These are phyloP conservation scores for Drosophila triauraria DNA, from an alignment of 1,140 invertebrate species.

Conservation along the genomic window DNA sequence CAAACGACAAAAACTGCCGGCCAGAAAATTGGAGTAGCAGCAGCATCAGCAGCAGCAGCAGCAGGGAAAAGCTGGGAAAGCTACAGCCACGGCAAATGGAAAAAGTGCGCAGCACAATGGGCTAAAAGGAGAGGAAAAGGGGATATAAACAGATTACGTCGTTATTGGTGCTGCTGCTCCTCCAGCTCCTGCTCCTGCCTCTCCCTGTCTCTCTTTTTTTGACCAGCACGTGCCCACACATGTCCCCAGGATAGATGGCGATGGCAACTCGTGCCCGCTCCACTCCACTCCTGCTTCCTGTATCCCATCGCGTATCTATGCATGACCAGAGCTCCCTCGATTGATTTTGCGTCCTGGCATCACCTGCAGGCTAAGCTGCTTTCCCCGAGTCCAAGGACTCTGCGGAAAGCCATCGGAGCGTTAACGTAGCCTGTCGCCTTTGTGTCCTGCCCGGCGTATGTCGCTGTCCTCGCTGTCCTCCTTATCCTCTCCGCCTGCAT, in stretches of 20 bases:
- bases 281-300: neutral
- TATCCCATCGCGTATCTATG: slow-evolving; percentile 56
- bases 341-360: slow-evolving; percentile 77
- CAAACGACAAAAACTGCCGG: slow-evolving; percentile 78
- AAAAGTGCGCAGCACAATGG: slow-evolving; percentile 80
- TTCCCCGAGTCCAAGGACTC: slow-evolving; percentile 37
- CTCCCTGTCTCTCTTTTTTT: slow-evolving; percentile 8
- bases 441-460: slow-evolving; percentile 31
- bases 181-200: slow-evolving; percentile 8
- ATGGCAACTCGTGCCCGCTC: slow-evolving; percentile 32
- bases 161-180: slow-evolving; percentile 71
- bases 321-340: slow-evolving; percentile 71
- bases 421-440: slow-evolving; percentile 71
- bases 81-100: slow-evolving; percentile 64
- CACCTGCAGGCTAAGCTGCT: slow-evolving; percentile 81
- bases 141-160: slow-evolving; percentile 83
- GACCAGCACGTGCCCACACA: slow-evolving; percentile 81
- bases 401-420: slow-evolving; percentile 68
- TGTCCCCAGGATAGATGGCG: slow-evolving; percentile 60
- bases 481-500: slow-evolving; percentile 45
- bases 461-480: slow-evolving; percentile 12
- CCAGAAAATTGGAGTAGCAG: slow-evolving; percentile 81
- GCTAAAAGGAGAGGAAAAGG: slow-evolving; percentile 66
- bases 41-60: slow-evolving; percentile 17
- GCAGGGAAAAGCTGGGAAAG: slow-evolving; percentile 17